Base-by-base conservation (phyloP, 2,888 invertebrate species). In the Drosophila maculinotata region DNA sequence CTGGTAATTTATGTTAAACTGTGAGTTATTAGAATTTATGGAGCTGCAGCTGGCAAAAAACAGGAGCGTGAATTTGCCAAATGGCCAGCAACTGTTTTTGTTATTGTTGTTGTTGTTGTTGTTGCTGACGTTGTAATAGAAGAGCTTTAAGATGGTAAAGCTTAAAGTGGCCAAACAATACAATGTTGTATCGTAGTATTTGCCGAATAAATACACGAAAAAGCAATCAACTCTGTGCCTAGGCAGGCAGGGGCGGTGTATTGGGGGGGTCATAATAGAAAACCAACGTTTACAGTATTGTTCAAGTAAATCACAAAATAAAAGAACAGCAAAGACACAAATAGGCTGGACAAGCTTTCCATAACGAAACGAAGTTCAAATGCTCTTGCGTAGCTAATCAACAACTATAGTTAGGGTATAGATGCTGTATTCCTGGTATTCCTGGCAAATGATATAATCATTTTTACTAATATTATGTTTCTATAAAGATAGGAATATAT, bases 1-100 rank as follows among this genome's bases (percentile, higher is more conserved):
- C 59, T 70, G 79, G 76, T 84, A 82, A 82, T 82, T 82, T 82
- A 82, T 82, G 72, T 85, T 77, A 70, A 79, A 78, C 78, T 79
- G 57, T 73, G 80, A 85, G 65, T 85, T 85, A 82, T 82, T 82
- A 72, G 68, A 79, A 82, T 81, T 77, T 79, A 85, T 79, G 64
- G 77, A 45, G 30, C 58, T 20, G 69, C 64, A 72, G 69, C 66
- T 66, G 66, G 64, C 66, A 64, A 64, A 69, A 68, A 62, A 41
- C 69, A 45, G 47, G 38, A 31, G 23, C 65, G 65, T 60, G 63
- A 82, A 70, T 25, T 25, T 35, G 23, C 56, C 54, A 42, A 54
- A 39, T 28, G 45, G 59, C 38, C 15, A 39, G 10, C 12, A 23
- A 23, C n/a, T n/a, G n/a, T n/a, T n/a, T 20, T 20, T 20, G 20